Percentiles rank a stretch among this genome's conserved stretches.
Conservation (phyloP, 2,797 vertebrate genomes). For the Gambusia yucatana region DNA sequence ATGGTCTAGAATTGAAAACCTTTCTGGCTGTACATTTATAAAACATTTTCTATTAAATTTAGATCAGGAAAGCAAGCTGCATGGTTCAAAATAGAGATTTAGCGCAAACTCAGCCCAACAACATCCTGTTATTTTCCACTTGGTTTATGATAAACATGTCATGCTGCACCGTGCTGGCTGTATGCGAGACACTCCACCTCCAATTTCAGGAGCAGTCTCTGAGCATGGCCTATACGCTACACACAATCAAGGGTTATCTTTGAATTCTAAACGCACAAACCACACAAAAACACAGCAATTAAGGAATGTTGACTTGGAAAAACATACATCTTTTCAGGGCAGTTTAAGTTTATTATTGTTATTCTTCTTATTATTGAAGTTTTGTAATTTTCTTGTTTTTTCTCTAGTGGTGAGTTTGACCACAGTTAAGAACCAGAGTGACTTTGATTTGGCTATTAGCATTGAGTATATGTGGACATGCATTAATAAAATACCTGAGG, state of each 20-base stretch:
- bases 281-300: neutral
- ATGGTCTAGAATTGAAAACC: neutral
- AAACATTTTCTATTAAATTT: neutral
- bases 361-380: neutral
- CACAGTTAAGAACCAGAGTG: neutral
- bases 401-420: neutral
- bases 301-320: neutral
- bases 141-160: neutral
- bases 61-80: neutral
- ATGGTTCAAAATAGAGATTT: neutral
- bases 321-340: neutral
- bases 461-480: slow-evolving; percentile 14
- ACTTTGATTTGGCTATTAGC: slow-evolving; percentile 15
- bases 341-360: neutral
- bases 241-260: neutral
- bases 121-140: neutral
- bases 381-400: neutral
- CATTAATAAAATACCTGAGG: slow-evolving; percentile 28
- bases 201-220: neutral
- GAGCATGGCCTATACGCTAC: neutral
- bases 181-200: neutral
- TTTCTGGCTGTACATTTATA: neutral
- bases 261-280: neutral
- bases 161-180: neutral
- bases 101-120: neutral